phyloP scores from a whole-genome alignment of 2,113 vertebrate genomes.

The Poecilia latipinna region DNA sequence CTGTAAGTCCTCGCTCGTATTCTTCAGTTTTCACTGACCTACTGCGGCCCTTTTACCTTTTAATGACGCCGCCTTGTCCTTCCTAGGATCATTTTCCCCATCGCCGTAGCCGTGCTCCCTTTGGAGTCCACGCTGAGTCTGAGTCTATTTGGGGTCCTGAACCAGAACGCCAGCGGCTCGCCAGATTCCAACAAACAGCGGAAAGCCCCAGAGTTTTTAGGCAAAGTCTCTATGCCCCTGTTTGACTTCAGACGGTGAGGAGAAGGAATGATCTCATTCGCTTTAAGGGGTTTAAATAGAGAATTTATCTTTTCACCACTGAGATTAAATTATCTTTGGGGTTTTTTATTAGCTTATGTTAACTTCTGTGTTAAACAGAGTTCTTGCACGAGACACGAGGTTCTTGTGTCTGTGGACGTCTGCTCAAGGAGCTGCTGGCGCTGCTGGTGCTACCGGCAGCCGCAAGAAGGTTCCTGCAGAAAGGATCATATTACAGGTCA shows the following conservation, averaged over 20 bases:
- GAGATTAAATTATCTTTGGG: neutral
- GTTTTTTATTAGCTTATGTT: neutral
- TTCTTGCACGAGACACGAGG: slow-evolving; percentile 87
- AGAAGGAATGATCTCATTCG: neutral
- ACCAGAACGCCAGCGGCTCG: slow-evolving; percentile 89
- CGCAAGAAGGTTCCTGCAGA: slow-evolving; percentile 83
- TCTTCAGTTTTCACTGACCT: neutral
- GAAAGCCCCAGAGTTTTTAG: slow-evolving; percentile 91
- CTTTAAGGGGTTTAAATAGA: neutral
- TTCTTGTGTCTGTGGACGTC: slow-evolving; percentile 90
- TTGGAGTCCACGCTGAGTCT: slow-evolving; percentile 91
- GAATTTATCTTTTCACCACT: neutral
- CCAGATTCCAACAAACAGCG: slow-evolving; percentile 96
- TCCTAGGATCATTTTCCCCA: slow-evolving; percentile 93
- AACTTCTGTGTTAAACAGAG: slow-evolving; percentile 69
- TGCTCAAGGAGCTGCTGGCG: slow-evolving; percentile 64
- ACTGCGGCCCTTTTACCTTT: neutral
- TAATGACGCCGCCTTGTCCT: slow-evolving; percentile 1
- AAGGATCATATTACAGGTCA: slow-evolving; percentile 91
- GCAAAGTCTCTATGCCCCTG: slow-evolving; percentile 91
- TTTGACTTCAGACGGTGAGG: slow-evolving; percentile 93
- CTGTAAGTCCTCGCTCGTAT: slow-evolving; percentile 82
- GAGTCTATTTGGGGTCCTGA: slow-evolving; percentile 90
- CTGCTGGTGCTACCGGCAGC: slow-evolving; percentile 67
- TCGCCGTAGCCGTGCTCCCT: slow-evolving; percentile 92